Evolutionary conservation across 2,888 invertebrate genomes (phyloP), one percentile per base, ranked within the genome.

Genomic region (Piscicola geometra): DNA sequence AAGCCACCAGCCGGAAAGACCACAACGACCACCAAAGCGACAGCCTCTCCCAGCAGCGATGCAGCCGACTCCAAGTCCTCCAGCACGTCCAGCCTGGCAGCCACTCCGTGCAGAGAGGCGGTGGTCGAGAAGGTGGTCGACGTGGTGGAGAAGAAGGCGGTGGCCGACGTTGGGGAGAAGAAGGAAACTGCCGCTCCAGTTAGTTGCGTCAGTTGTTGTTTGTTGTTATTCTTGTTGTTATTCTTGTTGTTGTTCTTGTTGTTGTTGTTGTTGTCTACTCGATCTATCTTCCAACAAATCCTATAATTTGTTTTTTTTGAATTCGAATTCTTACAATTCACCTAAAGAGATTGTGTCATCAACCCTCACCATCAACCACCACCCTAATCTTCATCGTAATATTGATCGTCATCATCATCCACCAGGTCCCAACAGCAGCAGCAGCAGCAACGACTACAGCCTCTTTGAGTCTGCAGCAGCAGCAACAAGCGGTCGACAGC

Each of bases 401-500:
- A n/a, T n/a, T n/a, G n/a, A n/a, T n/a, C n/a, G n/a, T n/a, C n/a
- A n/a, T n/a, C n/a, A n/a, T 9, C 50, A 47, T 9, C 12, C 50
- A 15, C 50, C 50, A 9, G 50, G 21, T n/a, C 9, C 3, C 60
- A 56, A 56, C 60, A 25, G 25, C 5, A 56, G n/a, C 25, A 35
- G 82, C 82, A 69, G 79, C 82, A 25, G 77, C 77, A 64, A 77
- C 78, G 12, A 79, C 80, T 78, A 50, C 78, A 15, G 60, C 81
- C 0, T 80, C 81, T 0, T 80, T 86, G n/a, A 86, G 84, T 77
- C 85, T 83, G 75, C 85, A 83, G 81, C 52, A 15, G 25, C 5
- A 5, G n/a, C 60, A 56, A 5, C 60, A 25, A 5, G n/a, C 12
- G 3, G 82, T 85, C 78, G 88, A 89, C 9, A 88, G 88, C 77